Base-by-base conservation (phyloP, 2,888 invertebrate species). In the Drosophila fungiperda region DNA sequence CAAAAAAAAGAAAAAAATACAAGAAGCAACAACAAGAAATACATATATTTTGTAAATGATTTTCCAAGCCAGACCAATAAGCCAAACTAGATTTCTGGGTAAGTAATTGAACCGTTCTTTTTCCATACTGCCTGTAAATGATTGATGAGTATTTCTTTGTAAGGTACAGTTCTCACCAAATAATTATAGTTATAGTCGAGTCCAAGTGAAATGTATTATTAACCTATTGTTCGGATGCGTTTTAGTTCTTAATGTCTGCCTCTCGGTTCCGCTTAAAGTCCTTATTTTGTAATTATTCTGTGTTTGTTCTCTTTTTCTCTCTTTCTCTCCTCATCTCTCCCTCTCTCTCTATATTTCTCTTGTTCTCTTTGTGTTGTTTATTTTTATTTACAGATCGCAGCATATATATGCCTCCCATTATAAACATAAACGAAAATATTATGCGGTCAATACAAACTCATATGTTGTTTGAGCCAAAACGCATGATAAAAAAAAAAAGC, bases 401-500 rank as follows among this genome's bases (percentile, higher is more conserved):
- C 91, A 92, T 89, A 88, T 92, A 85, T 91, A 92, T 91, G 91
- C 89, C 73, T 87, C 91, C 83, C 90, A 90, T 83, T 87, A 88
- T 55, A 90, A 87, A 82, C 82, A 81, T 78, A 91, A 86, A 80
- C 92, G 91, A 89, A 92, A 92, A 85, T 91, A 91, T 85, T 91
- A 90, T 84, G 91, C 92, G 78, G 91, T 92, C 83, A 91, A 91
- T 82, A 86, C 88, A 61, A 91, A 92, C 86, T 87, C 91, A 76
- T 91, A 86, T 75, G 88, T 86, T 75, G 88, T 88, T 84, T 87
- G 82, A 89, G 72, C 73, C 78, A 59, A 83, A 83, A 69, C 68
- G 64, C 80, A 83, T 76, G 72, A 42, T 42, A 29, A 11, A 40
- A 55, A 50, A 33, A 52, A 52, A 33, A 35, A 52, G 1, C 6